Evolutionary conservation across 2,888 invertebrate species (phyloP), one percentile per base, ranked within the genome.

Genomic region (Axea sp.): DNA sequence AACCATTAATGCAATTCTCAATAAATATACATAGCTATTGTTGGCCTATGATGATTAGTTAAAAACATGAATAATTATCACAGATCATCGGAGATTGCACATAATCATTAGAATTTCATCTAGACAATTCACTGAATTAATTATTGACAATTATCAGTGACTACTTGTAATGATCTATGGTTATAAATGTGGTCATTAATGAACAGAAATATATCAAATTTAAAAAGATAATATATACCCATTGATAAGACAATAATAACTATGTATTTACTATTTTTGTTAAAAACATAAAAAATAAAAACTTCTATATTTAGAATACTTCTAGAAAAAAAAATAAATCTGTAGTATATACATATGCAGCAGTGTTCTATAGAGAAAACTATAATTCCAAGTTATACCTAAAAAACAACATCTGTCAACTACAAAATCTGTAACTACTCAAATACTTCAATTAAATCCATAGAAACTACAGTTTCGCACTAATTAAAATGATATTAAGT

Each of bases 1-100:
- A n/a, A n/a, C n/a, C n/a, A n/a, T n/a, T 64, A 26, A 26, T 51
- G 31, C 41, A 39, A 12, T 47, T 24, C 24, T 33, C 15, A 9
- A 51, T 51, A 33, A 43, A 53, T 43, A 41, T 35, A 24, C 22
- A 35, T 53, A 17, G 28, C 33, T 35, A 28, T 45, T 35, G 33
- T 45, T 65, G 65, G 45, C 55, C 65, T 65, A 65, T 37, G 37
- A 51, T 62, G 51, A 65, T 33, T 65, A 65, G 45, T 53, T 22
- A 22, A 45, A 30, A 28, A 28, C 53, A 43, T 53, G 30, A 45
- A 55, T 53, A 53, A 45, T 65, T 49, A 41, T 49, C 30, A 19
- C 24, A 35, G 15, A 45, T 62, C 12, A 22, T 22, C 39, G 35
- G 9, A 22, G 33, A 62, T 51, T 26, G 47, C 37, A 12, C 9